Evolutionary conservation across 2,113 vertebrate genomes (phyloP).

Genomic region (Larimichthys polyactis): DNA sequence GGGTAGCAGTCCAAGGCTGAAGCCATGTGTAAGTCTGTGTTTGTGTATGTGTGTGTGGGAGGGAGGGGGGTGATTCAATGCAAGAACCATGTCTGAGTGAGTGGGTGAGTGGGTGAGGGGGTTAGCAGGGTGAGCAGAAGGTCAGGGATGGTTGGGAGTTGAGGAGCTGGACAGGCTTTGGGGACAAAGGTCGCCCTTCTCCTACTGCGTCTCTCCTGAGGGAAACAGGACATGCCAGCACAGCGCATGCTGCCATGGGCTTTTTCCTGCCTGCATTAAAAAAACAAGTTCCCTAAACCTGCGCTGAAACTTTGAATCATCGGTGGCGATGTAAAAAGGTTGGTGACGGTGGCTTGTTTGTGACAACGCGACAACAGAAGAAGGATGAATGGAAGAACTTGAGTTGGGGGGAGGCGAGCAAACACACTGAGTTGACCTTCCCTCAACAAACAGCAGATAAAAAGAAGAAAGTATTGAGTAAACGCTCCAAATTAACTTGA

Average conservation of each 20-base stretch:
- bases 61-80: no score
- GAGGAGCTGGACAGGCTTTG: no score
- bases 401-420: not conserved
- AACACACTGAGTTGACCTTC: slow-evolving; percentile 17
- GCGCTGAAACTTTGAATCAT: not conserved
- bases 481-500: not conserved
- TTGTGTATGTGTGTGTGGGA: no score
- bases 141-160: no score
- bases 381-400: no score
- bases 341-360: not conserved
- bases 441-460: slow-evolving; percentile 27
- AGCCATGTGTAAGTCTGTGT: no score
- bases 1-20: no score
- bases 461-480: not conserved
- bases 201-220: no score
- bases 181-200: no score
- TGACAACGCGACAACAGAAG: not conserved
- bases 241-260: not conserved
- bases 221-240: not conserved
- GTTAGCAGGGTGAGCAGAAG: no score
- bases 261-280: not conserved
- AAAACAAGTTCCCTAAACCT: not conserved
- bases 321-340: not conserved
- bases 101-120: no score
- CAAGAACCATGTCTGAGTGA: no score